These are phyloP conservation scores for Menura novaehollandiae DNA, from an alignment of 2,113 vertebrate species.

Conservation along the genomic window DNA sequence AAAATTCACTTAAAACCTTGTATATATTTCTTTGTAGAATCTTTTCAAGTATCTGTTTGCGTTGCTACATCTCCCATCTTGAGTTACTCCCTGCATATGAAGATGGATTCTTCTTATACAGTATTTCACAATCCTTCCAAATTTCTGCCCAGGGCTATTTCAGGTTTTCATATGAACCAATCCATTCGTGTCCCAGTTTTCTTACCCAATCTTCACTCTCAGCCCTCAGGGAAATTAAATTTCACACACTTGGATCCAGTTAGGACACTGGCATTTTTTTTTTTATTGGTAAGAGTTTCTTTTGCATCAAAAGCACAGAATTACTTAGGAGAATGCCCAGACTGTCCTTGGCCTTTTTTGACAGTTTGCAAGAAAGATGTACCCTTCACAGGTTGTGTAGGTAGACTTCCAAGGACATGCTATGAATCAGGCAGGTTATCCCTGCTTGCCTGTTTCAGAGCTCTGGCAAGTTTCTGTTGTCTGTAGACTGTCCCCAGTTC, in stretches of 20 bases:
- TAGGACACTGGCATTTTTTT: background rate
- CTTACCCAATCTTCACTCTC: slow-evolving; percentile 57
- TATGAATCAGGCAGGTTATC: background rate
- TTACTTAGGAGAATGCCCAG: background rate
- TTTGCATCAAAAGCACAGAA: background rate
- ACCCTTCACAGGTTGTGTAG: background rate
- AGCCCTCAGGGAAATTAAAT: slow-evolving; percentile 58
- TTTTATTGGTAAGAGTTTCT: background rate
- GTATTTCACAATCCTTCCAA: slow-evolving; percentile 49
- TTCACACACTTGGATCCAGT: slow-evolving; percentile 55
- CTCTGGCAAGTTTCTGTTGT: background rate
- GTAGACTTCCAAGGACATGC: background rate
- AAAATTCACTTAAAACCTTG: background rate
- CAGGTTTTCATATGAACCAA: slow-evolving; percentile 57
- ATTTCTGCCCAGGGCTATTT: slow-evolving; percentile 54
- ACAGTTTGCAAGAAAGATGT: background rate
- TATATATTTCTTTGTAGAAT: background rate
- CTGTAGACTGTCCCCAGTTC: background rate
- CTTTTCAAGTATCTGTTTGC: background rate
- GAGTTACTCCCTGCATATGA: slow-evolving; percentile 7
- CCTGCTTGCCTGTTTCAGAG: background rate
- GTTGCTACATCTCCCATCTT: background rate
- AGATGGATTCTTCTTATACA: slow-evolving; percentile 11
- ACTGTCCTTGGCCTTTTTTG: background rate
- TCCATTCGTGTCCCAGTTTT: slow-evolving; percentile 54